Evolutionary conservation across 1,140 invertebrate species (phyloP).

Genomic region (Drosophila setifemur): DNA sequence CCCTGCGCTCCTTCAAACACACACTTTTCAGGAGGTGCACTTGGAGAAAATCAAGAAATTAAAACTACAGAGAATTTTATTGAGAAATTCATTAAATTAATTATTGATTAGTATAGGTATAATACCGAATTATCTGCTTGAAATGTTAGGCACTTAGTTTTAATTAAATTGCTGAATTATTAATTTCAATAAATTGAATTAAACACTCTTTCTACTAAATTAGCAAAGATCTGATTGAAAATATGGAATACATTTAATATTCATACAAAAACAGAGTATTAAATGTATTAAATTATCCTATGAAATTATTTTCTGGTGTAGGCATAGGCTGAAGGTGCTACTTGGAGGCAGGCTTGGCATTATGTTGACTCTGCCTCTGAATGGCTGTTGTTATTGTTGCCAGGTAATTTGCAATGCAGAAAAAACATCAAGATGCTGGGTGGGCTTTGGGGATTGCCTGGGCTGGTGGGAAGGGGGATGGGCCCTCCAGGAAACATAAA

Average conservation of each 20-base stretch:
- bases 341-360: conserved; percentile 33
- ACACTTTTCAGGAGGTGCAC: background rate
- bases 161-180: too few species aligned
- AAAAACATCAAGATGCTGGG: conserved; percentile 42
- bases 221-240: too few species aligned
- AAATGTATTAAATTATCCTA: background rate
- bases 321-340: conserved; percentile 1
- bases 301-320: background rate
- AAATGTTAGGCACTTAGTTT: too few species aligned
- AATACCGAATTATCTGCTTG: too few species aligned
- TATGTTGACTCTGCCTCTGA: conserved; percentile 58
- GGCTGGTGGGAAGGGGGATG: background rate
- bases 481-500: conserved; percentile 18
- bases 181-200: too few species aligned
- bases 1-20: background rate
- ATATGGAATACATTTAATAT: too few species aligned
- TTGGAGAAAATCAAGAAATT: background rate
- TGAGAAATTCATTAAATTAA: background rate
- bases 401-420: conserved; percentile 73
- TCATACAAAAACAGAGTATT: too few species aligned
- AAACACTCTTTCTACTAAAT: too few species aligned
- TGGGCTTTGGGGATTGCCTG: too few species aligned
- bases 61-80: background rate
- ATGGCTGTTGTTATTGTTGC: conserved; percentile 32
- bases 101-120: background rate